phyloP scores from a whole-genome alignment of 2,113 vertebrate genomes.

The Gambusia affinis region DNA sequence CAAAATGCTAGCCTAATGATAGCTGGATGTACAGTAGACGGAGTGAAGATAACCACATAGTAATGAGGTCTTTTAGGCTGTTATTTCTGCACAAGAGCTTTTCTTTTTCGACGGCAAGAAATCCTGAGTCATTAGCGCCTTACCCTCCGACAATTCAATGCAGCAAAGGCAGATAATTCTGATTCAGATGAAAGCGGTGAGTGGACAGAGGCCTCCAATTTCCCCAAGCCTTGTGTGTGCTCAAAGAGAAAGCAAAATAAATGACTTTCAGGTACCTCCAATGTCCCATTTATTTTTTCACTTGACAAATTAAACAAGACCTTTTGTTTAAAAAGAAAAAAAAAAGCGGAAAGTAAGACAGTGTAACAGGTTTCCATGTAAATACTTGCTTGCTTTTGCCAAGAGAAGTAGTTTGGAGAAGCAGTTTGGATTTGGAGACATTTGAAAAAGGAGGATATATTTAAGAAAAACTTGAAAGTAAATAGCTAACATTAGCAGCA shows the following conservation, averaged over 20 bases:
- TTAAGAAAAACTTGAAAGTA: background rate
- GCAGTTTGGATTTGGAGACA: background rate
- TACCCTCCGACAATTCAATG: slow-evolving; percentile 43
- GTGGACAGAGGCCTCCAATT: slow-evolving; percentile 28
- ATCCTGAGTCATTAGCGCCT: slow-evolving; percentile 53
- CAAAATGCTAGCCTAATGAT: slow-evolving; percentile 64
- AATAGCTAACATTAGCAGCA: background rate
- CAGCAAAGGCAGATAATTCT: slow-evolving; percentile 47
- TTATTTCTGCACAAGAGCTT: slow-evolving; percentile 39
- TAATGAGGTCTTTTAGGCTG: slow-evolving; percentile 62
- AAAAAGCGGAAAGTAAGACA: background rate
- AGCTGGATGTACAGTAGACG: slow-evolving; percentile 54
- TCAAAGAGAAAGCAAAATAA: slow-evolving; percentile 24
- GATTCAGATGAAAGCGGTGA: slow-evolving; percentile 53
- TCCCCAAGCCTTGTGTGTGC: background rate
- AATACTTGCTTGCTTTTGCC: background rate
- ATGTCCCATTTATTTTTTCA: background rate
- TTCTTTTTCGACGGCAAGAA: slow-evolving; percentile 13
- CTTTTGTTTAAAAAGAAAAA: background rate
- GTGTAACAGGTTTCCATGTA: slow-evolving; percentile 7
- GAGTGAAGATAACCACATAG: slow-evolving; percentile 18
- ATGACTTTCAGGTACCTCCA: slow-evolving; percentile 3
- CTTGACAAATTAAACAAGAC: background rate
- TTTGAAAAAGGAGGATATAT: background rate
- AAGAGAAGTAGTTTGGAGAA: background rate